Percentiles rank a stretch among this genome's conserved stretches.
These are phyloP conservation scores for Xiphophorus maculatus DNA, from an alignment of 2,113 vertebrate genomes.

Conservation along the genomic window DNA sequence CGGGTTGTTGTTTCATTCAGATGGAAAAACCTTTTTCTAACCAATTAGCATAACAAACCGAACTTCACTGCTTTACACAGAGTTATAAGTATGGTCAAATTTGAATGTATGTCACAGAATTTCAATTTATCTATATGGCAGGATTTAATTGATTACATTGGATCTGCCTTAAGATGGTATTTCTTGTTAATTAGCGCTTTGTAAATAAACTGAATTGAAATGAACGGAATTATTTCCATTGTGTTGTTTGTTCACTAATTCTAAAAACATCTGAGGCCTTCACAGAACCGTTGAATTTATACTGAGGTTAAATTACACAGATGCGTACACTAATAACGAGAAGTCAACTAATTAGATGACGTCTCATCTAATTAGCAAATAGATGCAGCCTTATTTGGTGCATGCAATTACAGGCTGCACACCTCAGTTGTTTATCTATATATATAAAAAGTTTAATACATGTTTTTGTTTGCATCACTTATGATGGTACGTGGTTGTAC, in stretches of 20 bases:
- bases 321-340: not conserved
- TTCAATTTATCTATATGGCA: too few species aligned
- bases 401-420: not conserved
- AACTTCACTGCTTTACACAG: too few species aligned
- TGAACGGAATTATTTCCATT: too few species aligned
- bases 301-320: not conserved
- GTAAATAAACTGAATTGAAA: too few species aligned
- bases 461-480: not conserved
- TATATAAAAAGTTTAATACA: not conserved
- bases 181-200: not conserved
- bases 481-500: not conserved
- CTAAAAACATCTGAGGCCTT: not conserved
- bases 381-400: not conserved
- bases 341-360: not conserved
- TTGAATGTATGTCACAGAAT: not conserved
- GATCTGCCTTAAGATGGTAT: not conserved
- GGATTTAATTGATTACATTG: too few species aligned
- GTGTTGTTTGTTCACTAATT: not conserved
- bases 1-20: too few species aligned
- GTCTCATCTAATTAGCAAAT: too few species aligned
- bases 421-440: not conserved
- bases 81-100: too few species aligned
- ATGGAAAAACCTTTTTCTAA: too few species aligned
- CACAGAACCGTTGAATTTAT: not conserved
- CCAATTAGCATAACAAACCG: too few species aligned